These are phyloP conservation scores for Pluvianellus socialis DNA, from an alignment of 2,113 vertebrate species.

Conservation along the genomic window DNA sequence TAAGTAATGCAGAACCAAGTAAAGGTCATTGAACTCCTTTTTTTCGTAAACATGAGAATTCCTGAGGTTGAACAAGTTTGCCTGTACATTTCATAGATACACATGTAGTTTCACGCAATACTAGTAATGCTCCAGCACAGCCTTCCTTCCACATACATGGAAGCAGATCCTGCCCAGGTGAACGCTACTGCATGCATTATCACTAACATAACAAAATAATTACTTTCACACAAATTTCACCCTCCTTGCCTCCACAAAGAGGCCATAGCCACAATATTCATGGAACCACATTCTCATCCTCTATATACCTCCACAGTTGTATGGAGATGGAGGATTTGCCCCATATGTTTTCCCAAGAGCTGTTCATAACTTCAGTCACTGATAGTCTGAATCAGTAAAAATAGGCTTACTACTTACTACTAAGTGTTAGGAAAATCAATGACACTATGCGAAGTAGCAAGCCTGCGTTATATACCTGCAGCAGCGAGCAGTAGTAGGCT, in stretches of 20 bases:
- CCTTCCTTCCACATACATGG: rapidly evolving
- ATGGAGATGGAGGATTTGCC: neutral
- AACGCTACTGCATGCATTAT: neutral
- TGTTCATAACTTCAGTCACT: neutral
- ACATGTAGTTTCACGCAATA: neutral
- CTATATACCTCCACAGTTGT: neutral
- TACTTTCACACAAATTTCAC: neutral
- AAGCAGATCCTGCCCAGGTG: neutral
- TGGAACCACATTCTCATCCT: neutral
- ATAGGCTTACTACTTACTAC: neutral
- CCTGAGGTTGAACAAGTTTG: neutral
- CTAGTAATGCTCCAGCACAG: neutral
- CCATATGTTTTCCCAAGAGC: neutral
- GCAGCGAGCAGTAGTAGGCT: neutral
- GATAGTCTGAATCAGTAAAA: neutral
- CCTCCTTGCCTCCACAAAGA: neutral
- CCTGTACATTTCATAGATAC: neutral
- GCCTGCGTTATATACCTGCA: neutral
- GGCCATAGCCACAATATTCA: neutral
- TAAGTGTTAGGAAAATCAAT: neutral
- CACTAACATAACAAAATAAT: neutral
- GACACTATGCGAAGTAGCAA: neutral
- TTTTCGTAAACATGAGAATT: neutral
- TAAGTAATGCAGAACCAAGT: neutral
- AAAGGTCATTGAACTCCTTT: neutral